Evolutionary conservation across 2,113 vertebrate genomes (phyloP).

Genomic region (Toxotes jaculatrix): DNA sequence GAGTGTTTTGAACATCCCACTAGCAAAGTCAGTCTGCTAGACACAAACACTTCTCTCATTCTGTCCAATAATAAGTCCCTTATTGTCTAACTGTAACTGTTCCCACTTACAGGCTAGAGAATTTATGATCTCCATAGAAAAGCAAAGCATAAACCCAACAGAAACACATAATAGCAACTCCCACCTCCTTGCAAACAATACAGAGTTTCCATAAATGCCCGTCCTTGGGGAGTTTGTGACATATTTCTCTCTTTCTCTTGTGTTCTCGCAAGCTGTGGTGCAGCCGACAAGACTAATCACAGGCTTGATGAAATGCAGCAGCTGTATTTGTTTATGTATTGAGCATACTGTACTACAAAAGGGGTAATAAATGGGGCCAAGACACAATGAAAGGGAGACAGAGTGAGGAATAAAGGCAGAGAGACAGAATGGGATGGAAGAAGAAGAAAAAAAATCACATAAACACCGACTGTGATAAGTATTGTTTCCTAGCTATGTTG

Average conservation of each 20-base stretch:
- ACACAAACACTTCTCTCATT: conserved; percentile 44
- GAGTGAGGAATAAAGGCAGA: conserved; percentile 30
- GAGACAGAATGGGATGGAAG: conserved; percentile 5
- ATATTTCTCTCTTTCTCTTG: conserved; percentile 40
- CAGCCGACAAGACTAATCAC: conserved; percentile 63
- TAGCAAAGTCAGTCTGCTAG: conserved; percentile 29
- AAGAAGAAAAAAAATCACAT: neutral
- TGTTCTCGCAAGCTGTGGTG: conserved; percentile 46
- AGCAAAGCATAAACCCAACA: conserved; percentile 58
- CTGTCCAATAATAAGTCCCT: conserved; percentile 52
- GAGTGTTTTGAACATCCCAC: conserved; percentile 28
- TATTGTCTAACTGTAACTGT: conserved; percentile 53
- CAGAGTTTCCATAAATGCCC: conserved; percentile 43
- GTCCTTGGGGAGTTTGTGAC: conserved; percentile 49
- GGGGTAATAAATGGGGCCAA: conserved; percentile 61
- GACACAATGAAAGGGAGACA: conserved; percentile 53
- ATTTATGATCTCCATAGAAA: conserved; percentile 61
- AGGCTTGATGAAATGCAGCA: conserved; percentile 66
- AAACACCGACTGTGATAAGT: conserved; percentile 59
- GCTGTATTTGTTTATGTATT: conserved; percentile 77
- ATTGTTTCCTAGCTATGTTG: conserved; percentile 56
- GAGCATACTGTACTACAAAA: conserved; percentile 57
- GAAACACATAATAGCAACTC: conserved; percentile 50
- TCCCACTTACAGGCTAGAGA: conserved; percentile 42
- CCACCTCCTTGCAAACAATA: conserved; percentile 60